Conservation (phyloP, 2,797 vertebrate species). For the Vultur gryphus region DNA sequence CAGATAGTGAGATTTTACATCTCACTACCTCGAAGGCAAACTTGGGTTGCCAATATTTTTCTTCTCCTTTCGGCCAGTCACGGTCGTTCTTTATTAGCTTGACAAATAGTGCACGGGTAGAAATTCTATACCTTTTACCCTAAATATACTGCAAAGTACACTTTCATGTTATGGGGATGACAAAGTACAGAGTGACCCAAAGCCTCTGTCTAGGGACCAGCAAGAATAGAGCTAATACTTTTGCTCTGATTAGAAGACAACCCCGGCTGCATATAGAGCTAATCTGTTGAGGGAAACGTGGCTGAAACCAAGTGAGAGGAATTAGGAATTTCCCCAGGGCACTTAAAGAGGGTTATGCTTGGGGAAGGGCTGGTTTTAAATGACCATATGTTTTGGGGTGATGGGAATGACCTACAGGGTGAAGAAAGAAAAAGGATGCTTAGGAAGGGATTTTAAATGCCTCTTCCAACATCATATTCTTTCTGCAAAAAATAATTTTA, state of each 20-base stretch:
- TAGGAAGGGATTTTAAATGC: neutral
- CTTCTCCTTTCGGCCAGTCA: neutral
- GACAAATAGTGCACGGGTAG: neutral
- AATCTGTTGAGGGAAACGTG: neutral
- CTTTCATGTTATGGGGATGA: neutral
- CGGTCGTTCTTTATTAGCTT: neutral
- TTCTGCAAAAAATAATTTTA: neutral
- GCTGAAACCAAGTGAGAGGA: neutral
- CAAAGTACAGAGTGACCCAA: neutral
- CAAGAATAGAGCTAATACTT: neutral
- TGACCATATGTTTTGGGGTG: neutral
- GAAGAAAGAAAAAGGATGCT: neutral
- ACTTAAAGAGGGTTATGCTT: neutral
- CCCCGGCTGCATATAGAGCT: neutral
- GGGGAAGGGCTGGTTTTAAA: neutral
- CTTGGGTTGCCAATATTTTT: neutral
- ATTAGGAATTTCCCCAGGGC: neutral
- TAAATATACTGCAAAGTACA: neutral
- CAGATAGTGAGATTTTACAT: neutral
- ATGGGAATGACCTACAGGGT: neutral
- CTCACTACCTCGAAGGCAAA: neutral
- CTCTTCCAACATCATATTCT: neutral
- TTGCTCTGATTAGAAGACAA: neutral
- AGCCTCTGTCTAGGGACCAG: neutral
- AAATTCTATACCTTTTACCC: neutral